Conservation (phyloP, 2,113 vertebrate species). For the Mobula hypostoma region DNA sequence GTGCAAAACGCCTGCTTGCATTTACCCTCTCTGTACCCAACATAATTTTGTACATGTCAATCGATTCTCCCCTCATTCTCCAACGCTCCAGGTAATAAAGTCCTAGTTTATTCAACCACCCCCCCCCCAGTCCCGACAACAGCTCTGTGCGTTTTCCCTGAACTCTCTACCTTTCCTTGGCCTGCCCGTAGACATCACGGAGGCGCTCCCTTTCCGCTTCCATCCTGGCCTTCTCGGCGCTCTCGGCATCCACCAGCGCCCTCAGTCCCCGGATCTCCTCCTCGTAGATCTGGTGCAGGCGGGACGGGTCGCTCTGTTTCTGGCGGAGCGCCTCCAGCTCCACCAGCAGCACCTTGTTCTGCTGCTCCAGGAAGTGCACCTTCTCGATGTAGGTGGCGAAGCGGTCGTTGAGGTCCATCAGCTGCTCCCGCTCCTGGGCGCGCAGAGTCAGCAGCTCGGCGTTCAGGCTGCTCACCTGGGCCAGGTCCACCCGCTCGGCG, state of each 20-base stretch:
- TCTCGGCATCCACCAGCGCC: constrained; percentile 59
- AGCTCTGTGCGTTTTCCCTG: too few species aligned
- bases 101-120: too few species aligned
- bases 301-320: constrained; percentile 56
- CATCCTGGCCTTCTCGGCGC: constrained; percentile 56
- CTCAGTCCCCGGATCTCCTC: constrained; percentile 59
- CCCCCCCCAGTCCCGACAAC: too few species aligned
- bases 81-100: too few species aligned
- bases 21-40: too few species aligned
- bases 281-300: constrained; percentile 59
- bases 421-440: constrained; percentile 64
- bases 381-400: constrained; percentile 71
- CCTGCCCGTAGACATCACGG: constrained; percentile 50
- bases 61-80: too few species aligned
- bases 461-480: constrained; percentile 57
- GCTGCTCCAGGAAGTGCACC: constrained; percentile 65
- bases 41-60: too few species aligned
- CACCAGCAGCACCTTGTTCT: constrained; percentile 58
- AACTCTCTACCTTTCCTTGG: constrained; percentile 48
- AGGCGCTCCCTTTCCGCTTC: constrained; percentile 58
- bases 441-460: constrained; percentile 63
- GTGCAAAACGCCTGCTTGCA: too few species aligned
- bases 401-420: constrained; percentile 68
- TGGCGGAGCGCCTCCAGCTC: constrained; percentile 58
- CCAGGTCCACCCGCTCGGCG: constrained; percentile 53